phyloP scores from a whole-genome alignment of 2,888 invertebrate species.

The Nomada hirtipes region DNA sequence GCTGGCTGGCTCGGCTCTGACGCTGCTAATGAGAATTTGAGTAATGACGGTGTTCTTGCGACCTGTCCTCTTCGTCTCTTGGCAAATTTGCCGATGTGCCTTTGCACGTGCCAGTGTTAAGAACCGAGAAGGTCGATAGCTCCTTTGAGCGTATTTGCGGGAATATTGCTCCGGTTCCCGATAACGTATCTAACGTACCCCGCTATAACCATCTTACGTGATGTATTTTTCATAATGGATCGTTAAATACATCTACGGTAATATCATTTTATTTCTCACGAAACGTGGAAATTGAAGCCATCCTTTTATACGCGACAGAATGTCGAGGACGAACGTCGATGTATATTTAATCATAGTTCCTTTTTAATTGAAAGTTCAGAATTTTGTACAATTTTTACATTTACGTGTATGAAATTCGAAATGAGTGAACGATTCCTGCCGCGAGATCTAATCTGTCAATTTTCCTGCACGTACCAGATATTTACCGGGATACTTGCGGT shows the following conservation, averaged over 20 bases:
- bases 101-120: constrained; percentile 64
- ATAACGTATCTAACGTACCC: constrained; percentile 22
- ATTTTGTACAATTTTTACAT: too few relatives aligned
- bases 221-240: neutral
- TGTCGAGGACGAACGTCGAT: too few relatives aligned
- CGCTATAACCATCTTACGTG: too few relatives aligned
- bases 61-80: constrained; percentile 68
- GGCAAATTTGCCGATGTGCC: constrained; percentile 69
- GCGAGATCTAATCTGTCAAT: neutral
- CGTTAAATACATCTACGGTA: too few relatives aligned
- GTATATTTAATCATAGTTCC: too few relatives aligned
- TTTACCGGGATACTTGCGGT: neutral
- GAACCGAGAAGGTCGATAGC: constrained; percentile 63
- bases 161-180: constrained; percentile 23
- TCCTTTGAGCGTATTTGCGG: constrained; percentile 51
- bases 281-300: too few relatives aligned
- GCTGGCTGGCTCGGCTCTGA: constrained; percentile 75
- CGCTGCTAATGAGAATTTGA: constrained; percentile 81
- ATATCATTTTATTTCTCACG: too few relatives aligned
- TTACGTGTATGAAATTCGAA: too few relatives aligned
- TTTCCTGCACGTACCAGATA: neutral
- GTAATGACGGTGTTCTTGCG: constrained; percentile 78
- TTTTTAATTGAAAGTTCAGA: too few relatives aligned
- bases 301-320: too few relatives aligned
- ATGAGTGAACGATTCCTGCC: too few relatives aligned